These are phyloP conservation scores for Galerucella pusilla DNA, from an alignment of 2,888 invertebrate genomes.

Conservation along the genomic window DNA sequence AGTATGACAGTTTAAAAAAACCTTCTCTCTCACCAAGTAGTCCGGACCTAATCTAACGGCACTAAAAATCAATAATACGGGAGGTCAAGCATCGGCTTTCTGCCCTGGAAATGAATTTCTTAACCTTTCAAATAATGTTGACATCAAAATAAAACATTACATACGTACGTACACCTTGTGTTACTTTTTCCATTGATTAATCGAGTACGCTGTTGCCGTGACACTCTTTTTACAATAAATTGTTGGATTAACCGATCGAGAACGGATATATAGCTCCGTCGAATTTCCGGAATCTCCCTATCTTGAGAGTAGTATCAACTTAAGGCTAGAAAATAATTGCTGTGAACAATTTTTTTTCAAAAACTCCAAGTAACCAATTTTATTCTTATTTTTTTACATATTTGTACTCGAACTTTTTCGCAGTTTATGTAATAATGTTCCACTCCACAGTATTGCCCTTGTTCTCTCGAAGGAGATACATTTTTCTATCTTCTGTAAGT, in stretches of 20 bases:
- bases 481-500: too few species aligned
- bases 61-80: slow-evolving; percentile 4
- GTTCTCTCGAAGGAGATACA: too few species aligned
- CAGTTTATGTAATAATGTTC: too few species aligned
- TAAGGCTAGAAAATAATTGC: background rate
- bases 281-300: background rate
- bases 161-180: slow-evolving; percentile 10
- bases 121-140: slow-evolving; percentile 12
- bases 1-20: background rate
- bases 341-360: background rate
- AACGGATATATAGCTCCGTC: background rate
- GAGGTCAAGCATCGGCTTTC: slow-evolving; percentile 2
- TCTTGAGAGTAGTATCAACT: background rate
- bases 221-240: slow-evolving; percentile 2
- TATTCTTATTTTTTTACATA: too few species aligned
- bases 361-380: too few species aligned
- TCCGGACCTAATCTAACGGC: slow-evolving; percentile 1
- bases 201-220: slow-evolving; percentile 11
- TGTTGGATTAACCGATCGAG: background rate
- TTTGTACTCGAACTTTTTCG: too few species aligned
- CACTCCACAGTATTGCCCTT: too few species aligned
- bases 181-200: slow-evolving; percentile 16
- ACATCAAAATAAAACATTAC: slow-evolving; percentile 14
- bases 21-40: background rate
- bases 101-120: slow-evolving; percentile 16